Evolutionary conservation across 2,113 vertebrate species (phyloP).

Genomic region (Serilophus lunatus): DNA sequence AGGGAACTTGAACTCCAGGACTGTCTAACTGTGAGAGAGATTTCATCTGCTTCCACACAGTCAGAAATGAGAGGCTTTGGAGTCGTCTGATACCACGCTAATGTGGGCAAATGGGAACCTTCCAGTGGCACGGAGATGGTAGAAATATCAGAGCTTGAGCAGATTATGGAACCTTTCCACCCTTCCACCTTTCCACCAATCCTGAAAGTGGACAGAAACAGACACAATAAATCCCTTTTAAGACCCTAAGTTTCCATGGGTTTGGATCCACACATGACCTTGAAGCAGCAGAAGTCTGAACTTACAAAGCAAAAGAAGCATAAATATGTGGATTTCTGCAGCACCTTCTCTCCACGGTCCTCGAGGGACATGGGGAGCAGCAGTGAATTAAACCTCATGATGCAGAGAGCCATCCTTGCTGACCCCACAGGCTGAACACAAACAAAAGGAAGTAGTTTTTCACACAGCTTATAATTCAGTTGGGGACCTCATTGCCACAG

Average conservation of each 20-base stretch:
- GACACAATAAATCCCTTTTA: neutral
- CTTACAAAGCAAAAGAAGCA: neutral
- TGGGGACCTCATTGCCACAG: neutral
- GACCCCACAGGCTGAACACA: slow-evolving; percentile 14
- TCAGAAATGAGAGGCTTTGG: neutral
- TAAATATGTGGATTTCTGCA: neutral
- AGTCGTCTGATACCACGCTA: neutral
- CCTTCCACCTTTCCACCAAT: no score
- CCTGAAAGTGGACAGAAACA: neutral
- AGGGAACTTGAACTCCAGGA: neutral
- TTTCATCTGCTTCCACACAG: neutral
- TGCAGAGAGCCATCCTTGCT: neutral
- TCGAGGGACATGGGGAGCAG: neutral
- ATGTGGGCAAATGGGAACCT: neutral
- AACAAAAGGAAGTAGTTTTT: slow-evolving; percentile 42
- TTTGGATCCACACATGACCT: neutral
- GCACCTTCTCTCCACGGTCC: neutral
- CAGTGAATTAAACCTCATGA: slow-evolving; percentile 8
- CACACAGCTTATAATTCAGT: neutral
- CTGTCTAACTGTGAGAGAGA: neutral
- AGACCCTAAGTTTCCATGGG: neutral
- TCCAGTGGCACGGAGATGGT: no score
- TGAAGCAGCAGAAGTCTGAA: neutral
- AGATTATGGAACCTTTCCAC: neutral
- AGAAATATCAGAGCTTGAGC: neutral